phyloP scores from a whole-genome alignment of 2,797 vertebrate genomes.

The Paguma larvata region DNA sequence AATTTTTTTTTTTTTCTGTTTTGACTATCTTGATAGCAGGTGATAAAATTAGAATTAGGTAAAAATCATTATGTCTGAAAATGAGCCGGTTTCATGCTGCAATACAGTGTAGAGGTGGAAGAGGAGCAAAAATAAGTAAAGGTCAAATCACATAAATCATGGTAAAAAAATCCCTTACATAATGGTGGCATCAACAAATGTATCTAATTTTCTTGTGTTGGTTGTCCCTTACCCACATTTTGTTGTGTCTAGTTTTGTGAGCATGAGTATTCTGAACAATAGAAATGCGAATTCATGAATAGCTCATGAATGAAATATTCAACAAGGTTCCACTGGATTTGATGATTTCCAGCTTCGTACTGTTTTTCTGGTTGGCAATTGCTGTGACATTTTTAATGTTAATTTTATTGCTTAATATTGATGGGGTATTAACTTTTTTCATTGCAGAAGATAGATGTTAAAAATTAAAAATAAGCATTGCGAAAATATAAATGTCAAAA shows the following conservation, averaged over 20 bases:
- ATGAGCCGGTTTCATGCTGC: background rate
- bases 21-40: background rate
- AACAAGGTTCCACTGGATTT: background rate
- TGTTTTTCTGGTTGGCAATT: background rate
- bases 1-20: background rate
- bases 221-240: background rate
- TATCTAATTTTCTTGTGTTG: background rate
- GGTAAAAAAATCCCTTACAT: background rate
- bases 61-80: background rate
- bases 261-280: background rate
- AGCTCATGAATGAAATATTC: background rate
- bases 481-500: background rate
- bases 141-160: background rate
- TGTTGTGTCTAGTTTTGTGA: background rate
- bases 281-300: background rate
- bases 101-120: background rate
- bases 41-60: background rate
- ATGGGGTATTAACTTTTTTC: background rate
- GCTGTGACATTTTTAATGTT: background rate
- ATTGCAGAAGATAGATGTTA: background rate
- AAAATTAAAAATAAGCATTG: background rate
- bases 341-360: background rate
- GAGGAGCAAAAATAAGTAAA: background rate
- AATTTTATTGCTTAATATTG: background rate
- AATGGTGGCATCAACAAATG: background rate